phyloP scores from a whole-genome alignment of 2,888 invertebrate species.

The Diaprepes abbreviatus region DNA sequence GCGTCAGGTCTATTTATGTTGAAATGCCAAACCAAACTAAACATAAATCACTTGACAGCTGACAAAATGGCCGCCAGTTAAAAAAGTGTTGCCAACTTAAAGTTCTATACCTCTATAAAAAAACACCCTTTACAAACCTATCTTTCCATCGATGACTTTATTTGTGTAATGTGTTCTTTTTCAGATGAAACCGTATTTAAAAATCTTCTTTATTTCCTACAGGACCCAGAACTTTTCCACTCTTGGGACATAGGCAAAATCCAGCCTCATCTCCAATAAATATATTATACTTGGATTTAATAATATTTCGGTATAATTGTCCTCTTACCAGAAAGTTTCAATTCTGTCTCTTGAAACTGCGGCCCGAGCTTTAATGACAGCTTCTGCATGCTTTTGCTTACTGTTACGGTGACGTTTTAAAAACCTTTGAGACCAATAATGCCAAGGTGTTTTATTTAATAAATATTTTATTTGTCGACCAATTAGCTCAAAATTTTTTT shows the following conservation, averaged over 20 bases:
- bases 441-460: neutral
- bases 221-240: conserved; percentile 46
- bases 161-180: too few relatives aligned
- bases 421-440: neutral
- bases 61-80: too few relatives aligned
- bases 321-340: conserved; percentile 51
- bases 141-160: too few relatives aligned
- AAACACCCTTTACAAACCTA: too few relatives aligned
- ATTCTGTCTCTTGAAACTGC: conserved; percentile 31
- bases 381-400: neutral
- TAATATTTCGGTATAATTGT: conserved; percentile 53
- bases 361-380: neutral
- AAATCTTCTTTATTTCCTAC: conserved; percentile 51
- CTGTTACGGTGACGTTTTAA: neutral
- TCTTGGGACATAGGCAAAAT: conserved; percentile 57
- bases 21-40: too few relatives aligned
- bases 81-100: too few relatives aligned
- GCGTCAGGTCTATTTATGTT: too few relatives aligned
- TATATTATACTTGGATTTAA: conserved; percentile 53
- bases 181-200: too few relatives aligned
- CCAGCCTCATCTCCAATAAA: conserved; percentile 60
- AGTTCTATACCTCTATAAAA: too few relatives aligned
- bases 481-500: neutral
- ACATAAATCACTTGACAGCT: too few relatives aligned
- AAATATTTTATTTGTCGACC: neutral